Conservation (phyloP, 2,797 vertebrate species). For the Prionace glauca region DNA sequence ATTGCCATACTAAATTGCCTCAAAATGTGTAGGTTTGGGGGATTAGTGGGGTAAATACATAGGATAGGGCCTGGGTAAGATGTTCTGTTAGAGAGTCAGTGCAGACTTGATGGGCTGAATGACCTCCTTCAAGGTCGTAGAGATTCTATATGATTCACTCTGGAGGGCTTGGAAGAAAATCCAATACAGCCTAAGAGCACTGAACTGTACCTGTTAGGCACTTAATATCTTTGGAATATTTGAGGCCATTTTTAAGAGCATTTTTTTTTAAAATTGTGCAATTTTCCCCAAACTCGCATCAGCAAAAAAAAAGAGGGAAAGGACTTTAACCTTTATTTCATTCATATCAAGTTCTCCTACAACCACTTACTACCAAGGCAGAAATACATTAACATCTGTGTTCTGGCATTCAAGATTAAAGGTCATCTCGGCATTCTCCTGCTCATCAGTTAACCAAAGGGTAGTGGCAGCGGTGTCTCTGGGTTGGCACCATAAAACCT, state of each 20-base stretch:
- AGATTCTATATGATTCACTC: too few species aligned
- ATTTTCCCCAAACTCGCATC: neutral
- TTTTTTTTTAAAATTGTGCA: neutral
- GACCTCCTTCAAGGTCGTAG: too few species aligned
- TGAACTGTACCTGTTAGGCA: neutral
- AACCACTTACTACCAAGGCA: neutral
- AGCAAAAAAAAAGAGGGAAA: neutral
- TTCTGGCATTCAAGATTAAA: neutral
- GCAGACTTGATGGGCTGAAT: too few species aligned
- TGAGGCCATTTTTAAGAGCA: neutral
- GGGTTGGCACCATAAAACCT: neutral
- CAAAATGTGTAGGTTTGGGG: too few species aligned
- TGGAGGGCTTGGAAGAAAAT: neutral
- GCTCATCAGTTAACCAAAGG: neutral
- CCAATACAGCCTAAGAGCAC: too few species aligned
- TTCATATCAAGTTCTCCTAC: neutral
- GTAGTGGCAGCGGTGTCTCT: neutral
- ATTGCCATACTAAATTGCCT: too few species aligned
- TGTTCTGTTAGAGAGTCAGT: too few species aligned
- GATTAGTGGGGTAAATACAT: too few species aligned
- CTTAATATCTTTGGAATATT: neutral
- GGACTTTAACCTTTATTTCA: neutral
- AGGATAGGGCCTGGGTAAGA: too few species aligned
- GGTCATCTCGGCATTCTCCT: neutral
- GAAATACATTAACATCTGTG: neutral